Conservation (phyloP, 30 jellyfish, hydroid and myxozoan species). For the Mastigias papua region DNA sequence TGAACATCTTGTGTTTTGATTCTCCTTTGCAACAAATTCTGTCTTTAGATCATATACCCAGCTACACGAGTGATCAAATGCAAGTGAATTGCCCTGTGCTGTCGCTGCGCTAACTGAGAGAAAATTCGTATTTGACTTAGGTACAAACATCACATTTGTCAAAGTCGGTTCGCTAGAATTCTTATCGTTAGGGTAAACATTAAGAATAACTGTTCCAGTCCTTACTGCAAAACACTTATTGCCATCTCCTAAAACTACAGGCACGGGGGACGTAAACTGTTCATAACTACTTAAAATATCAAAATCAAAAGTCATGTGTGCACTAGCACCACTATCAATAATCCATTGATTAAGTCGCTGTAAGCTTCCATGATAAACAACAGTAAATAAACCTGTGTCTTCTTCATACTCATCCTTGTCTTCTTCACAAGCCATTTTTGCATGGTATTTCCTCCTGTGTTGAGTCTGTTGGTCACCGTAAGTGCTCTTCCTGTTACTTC, state of each 20-base stretch:
- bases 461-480: background rate
- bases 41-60: too few relatives aligned
- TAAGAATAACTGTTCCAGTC: slow-evolving; percentile 26
- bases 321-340: slow-evolving; percentile 64
- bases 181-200: slow-evolving; percentile 6
- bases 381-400: background rate
- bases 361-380: background rate
- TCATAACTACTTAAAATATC: slow-evolving; percentile 9
- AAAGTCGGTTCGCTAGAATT: too few relatives aligned
- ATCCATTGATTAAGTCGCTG: slow-evolving; percentile 27
- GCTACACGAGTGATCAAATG: too few relatives aligned
- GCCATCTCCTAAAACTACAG: slow-evolving; percentile 46
- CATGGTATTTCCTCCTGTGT: background rate
- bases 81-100: too few relatives aligned
- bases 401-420: background rate
- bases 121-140: too few relatives aligned
- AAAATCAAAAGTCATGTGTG: slow-evolving; percentile 48
- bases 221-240: slow-evolving; percentile 10
- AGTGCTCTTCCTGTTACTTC: background rate
- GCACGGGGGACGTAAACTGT: slow-evolving; percentile 25
- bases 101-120: too few relatives aligned
- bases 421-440: background rate
- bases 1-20: too few relatives aligned
- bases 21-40: too few relatives aligned
- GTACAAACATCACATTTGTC: too few relatives aligned